Evolutionary conservation across 2,888 invertebrate species (phyloP), one percentile per base, ranked within the genome.

Genomic region (Lithophane socia): DNA sequence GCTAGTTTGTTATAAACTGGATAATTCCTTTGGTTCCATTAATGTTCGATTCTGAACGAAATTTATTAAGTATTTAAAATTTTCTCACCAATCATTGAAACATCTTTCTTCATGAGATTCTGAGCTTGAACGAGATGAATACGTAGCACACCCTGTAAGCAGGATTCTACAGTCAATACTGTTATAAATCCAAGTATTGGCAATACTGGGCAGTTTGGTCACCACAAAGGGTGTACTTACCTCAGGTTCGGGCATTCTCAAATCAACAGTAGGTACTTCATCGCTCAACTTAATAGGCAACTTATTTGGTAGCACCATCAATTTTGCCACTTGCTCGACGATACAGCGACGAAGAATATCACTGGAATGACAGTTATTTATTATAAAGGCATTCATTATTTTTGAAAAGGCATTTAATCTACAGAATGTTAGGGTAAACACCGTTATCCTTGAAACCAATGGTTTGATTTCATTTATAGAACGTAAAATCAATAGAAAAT

Each of bases 301-400:
- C 94, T 99, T 99, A 96, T 99, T 99, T 0, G 99, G 99, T 87
- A 99, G 94, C 49, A 99, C 99, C 98, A 99, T 98, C 96, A 99
- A 97, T 74, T 98, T 98, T 21, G 99, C 98, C 66, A 99, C 98
- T 95, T 99, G 99, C 93, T 99, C 99, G 21, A 98, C 97, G 81
- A 99, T 98, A 86, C 99, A 98, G 79, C 98, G 98, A 61, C 99
- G 97, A 83, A 99, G 95, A 86, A 99, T 97, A 93, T 99, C 99
- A 95, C 99, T 99, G 94, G 37, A 94, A 93, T 74, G 73, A 60
- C 16, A 61, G 42, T 70, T 42, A 65, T 18, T 24, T n/a, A 71
- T 61, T n/a, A 42, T 37, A 52, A 29, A 1, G 9, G 24, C 12
- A 44, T 61, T 29, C 9, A 13, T 13, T 9, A 44, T 44, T 61